These are phyloP conservation scores for Hirtodrosophila histrioides DNA, from an alignment of 2,888 invertebrate genomes.

Conservation along the genomic window DNA sequence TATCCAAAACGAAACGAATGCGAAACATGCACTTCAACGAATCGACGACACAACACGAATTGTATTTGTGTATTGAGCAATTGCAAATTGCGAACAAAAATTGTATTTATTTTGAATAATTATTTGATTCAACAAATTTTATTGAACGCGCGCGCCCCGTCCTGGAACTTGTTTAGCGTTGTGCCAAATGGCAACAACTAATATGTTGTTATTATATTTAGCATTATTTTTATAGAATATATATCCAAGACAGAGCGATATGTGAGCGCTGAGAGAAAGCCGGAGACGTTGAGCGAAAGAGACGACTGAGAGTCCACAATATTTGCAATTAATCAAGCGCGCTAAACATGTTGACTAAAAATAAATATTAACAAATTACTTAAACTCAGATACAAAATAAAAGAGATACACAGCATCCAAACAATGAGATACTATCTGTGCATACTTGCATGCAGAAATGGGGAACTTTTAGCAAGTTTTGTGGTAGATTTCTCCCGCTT, in stretches of 20 bases:
- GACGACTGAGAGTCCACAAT: background rate
- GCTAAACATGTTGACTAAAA: constrained; percentile 67
- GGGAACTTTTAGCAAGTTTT: no score
- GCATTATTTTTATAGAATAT: constrained; percentile 53
- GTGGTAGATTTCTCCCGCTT: no score
- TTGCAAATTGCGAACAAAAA: constrained; percentile 22
- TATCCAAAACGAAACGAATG: constrained; percentile 44
- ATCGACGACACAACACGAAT: constrained; percentile 24
- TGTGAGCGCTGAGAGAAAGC: constrained; percentile 3
- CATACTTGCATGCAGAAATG: background rate
- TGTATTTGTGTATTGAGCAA: constrained; percentile 43
- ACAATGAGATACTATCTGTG: constrained; percentile 19
- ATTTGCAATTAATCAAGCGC: constrained; percentile 70
- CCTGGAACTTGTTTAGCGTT: constrained; percentile 54
- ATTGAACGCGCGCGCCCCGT: constrained; percentile 3
- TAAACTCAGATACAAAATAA: constrained; percentile 42
- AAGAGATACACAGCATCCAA: constrained; percentile 30
- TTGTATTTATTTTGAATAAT: constrained; percentile 33
- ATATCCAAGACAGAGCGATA: constrained; percentile 23
- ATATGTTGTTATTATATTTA: constrained; percentile 58
- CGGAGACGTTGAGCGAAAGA: constrained; percentile 6
- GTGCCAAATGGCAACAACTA: constrained; percentile 75
- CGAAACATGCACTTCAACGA: constrained; percentile 62
- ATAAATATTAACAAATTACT: constrained; percentile 76
- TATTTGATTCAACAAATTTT: constrained; percentile 1